Conservation (phyloP, 2,113 vertebrate species). For the Paradisaea rubra region DNA sequence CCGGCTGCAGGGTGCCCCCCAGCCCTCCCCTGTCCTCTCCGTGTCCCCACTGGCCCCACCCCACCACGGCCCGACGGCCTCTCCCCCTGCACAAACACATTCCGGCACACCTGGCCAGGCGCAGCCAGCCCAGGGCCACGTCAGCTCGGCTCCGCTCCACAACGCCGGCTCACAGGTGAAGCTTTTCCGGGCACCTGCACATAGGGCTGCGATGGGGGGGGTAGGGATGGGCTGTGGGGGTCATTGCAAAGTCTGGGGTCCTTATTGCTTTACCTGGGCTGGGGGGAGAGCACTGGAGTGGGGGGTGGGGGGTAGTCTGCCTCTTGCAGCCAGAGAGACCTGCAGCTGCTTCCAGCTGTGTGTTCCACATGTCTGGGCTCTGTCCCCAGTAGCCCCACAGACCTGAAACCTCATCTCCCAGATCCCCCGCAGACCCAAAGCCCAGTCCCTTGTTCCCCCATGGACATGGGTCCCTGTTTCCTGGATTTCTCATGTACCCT, state of each 20-base stretch:
- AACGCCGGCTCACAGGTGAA: not conserved
- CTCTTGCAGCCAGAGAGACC: not conserved
- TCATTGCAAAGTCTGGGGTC: not conserved
- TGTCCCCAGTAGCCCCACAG: not conserved
- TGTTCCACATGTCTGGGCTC: rapidly evolving
- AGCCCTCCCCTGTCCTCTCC: not conserved
- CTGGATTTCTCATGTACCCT: not conserved
- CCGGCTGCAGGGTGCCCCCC: not conserved
- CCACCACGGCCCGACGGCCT: not conserved
- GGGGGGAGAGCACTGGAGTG: not conserved
- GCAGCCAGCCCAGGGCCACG: conserved; percentile 50
- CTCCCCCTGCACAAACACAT: conserved; percentile 63
- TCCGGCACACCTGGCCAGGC: not conserved
- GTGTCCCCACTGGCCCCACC: not conserved
- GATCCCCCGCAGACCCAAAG: not conserved
- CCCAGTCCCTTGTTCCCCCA: not conserved
- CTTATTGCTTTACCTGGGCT: not conserved
- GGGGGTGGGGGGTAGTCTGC: not conserved
- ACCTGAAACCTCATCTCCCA: not conserved
- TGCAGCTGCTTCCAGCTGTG: not conserved
- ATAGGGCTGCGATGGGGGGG: not conserved
- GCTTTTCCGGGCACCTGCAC: not conserved
- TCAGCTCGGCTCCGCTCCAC: conserved; percentile 36
- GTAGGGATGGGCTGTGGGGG: not conserved
- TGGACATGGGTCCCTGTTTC: not conserved